Conservation (phyloP, 2,888 invertebrate genomes). For the Esperia sulphurella region DNA sequence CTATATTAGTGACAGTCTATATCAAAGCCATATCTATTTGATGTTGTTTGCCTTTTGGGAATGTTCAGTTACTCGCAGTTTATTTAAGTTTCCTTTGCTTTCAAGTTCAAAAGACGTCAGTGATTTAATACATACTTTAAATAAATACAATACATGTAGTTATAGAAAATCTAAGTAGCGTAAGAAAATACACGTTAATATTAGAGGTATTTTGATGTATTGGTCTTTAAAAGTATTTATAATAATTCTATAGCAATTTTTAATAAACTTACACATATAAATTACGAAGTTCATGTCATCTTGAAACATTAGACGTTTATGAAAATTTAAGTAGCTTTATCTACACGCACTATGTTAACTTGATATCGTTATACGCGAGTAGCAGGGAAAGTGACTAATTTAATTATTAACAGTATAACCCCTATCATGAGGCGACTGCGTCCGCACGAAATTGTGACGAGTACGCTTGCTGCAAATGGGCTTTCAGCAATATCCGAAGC, state of each 20-base stretch:
- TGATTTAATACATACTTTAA: conserved; percentile 11
- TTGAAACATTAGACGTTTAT: neutral
- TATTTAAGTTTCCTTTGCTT: neutral
- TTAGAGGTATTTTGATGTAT: too few species aligned
- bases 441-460: conserved; percentile 31
- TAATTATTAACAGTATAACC: conserved; percentile 50
- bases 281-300: too few species aligned
- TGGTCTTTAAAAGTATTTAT: too few species aligned
- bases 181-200: too few species aligned
- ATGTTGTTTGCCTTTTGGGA: neutral
- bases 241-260: too few species aligned
- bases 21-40: neutral
- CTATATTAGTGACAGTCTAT: neutral
- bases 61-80: neutral
- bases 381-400: conserved; percentile 27
- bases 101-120: neutral
- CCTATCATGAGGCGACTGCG: conserved; percentile 30
- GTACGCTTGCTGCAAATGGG: conserved; percentile 35
- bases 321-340: neutral
- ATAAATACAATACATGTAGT: too few species aligned
- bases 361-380: conserved; percentile 22
- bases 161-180: too few species aligned
- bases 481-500: conserved; percentile 32
- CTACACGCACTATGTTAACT: neutral
- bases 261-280: too few species aligned